Evolutionary conservation across 2,113 vertebrate genomes (phyloP).

Genomic region (Gambusia holbrooki): DNA sequence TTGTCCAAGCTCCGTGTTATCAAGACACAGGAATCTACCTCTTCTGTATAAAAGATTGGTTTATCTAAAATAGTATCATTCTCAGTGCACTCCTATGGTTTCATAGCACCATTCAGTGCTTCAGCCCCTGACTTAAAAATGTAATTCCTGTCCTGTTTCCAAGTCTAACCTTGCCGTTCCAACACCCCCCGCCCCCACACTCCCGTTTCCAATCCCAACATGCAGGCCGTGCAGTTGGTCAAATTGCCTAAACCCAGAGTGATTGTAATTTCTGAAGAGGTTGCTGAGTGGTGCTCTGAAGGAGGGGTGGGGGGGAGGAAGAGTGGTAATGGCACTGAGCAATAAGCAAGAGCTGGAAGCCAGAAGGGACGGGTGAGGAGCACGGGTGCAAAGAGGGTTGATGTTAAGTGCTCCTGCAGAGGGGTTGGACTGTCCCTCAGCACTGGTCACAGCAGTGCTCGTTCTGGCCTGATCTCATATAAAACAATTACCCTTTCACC

Average conservation of each 20-base stretch:
- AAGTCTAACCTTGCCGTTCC: constrained; percentile 58
- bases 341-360: constrained; percentile 52
- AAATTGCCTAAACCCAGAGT: constrained; percentile 81
- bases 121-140: constrained; percentile 76
- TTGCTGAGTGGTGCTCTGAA: constrained; percentile 78
- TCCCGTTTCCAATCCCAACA: constrained; percentile 63
- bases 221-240: constrained; percentile 72
- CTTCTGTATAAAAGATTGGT: constrained; percentile 37
- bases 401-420: constrained; percentile 76
- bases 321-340: constrained; percentile 64
- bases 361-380: constrained; percentile 52
- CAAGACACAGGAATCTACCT: constrained; percentile 31
- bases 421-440: constrained; percentile 71
- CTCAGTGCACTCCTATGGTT: constrained; percentile 63
- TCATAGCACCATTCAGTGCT: constrained; percentile 52
- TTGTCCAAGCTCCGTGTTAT: constrained; percentile 12
- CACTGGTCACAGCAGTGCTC: constrained; percentile 62
- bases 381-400: constrained; percentile 47
- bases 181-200: constrained; percentile 23
- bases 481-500: constrained; percentile 93
- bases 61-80: constrained; percentile 64
- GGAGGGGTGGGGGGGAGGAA: constrained; percentile 48
- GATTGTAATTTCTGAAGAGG: constrained; percentile 83
- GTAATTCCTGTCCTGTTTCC: constrained; percentile 68
- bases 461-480: constrained; percentile 87